Percentiles rank a stretch among this genome's conserved stretches.
phyloP scores from a whole-genome alignment of 2,888 invertebrate species.

The Andricus quercusramuli region DNA sequence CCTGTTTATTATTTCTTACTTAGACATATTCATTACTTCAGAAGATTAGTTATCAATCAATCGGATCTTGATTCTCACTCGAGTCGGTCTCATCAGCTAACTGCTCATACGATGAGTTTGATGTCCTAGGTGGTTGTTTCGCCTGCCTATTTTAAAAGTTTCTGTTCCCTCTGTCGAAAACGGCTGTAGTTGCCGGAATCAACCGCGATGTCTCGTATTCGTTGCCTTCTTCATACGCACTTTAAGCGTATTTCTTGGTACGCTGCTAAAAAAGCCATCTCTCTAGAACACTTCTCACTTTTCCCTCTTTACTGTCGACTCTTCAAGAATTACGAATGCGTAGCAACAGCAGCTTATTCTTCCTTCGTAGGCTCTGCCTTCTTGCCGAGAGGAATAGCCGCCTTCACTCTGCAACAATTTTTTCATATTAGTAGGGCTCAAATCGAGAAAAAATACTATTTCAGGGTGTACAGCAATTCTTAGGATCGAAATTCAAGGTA shows the following conservation, averaged over 20 bases:
- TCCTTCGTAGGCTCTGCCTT: conserved; percentile 92
- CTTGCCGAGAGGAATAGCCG: conserved; percentile 93
- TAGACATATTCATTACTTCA: conserved; percentile 22
- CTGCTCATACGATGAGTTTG: conserved; percentile 35
- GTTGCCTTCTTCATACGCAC: conserved; percentile 36
- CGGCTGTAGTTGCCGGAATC: conserved; percentile 7
- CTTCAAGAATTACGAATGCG: conserved; percentile 46
- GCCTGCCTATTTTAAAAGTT: conserved; percentile 43
- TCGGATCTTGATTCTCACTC: conserved; percentile 29
- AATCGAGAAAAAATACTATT: too few relatives aligned
- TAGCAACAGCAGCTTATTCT: conserved; percentile 82
- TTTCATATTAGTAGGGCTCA: conserved; percentile 6
- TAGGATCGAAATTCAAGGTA: too few relatives aligned
- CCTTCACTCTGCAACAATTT: conserved; percentile 86
- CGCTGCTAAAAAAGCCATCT: conserved; percentile 50
- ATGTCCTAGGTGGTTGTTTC: conserved; percentile 38
- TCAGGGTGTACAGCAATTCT: too few relatives aligned
- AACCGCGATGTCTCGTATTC: conserved; percentile 36
- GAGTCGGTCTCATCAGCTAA: conserved; percentile 40
- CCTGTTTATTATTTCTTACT: conserved; percentile 44
- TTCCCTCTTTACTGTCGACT: conserved; percentile 51
- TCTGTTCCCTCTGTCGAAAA: conserved; percentile 51
- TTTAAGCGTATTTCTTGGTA: conserved; percentile 33
- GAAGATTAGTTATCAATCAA: conserved; percentile 11
- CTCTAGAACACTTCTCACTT: conserved; percentile 46